phyloP scores from a whole-genome alignment of 1,140 invertebrate genomes.

The Olivierus martensii region DNA sequence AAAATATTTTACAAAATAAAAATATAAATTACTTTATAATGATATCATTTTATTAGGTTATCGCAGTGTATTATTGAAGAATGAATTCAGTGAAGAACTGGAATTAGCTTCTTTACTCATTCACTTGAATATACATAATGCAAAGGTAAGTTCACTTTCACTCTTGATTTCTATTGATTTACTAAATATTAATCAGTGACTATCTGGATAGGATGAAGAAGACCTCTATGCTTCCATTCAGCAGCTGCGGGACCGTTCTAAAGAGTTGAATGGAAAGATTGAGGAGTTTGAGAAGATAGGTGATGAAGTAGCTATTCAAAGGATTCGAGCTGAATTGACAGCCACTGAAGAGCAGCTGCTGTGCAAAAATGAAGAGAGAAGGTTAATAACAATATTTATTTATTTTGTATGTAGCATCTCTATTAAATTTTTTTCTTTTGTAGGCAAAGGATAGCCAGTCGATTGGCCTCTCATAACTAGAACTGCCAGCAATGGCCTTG shows the following conservation, averaged over 20 bases:
- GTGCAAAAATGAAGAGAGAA: not conserved
- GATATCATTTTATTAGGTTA: conserved; percentile 46
- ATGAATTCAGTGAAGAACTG: conserved; percentile 82
- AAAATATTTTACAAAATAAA: not conserved
- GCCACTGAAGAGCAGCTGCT: not conserved
- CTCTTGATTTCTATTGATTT: no score
- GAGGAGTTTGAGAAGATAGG: not conserved
- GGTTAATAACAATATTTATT: no score
- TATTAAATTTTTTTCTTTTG: no score
- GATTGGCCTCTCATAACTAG: no score
- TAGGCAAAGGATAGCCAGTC: no score
- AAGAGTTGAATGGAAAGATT: not conserved
- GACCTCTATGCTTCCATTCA: not conserved
- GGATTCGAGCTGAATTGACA: not conserved
- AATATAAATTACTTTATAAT: not conserved
- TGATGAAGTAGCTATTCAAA: not conserved
- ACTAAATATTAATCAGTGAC: no score
- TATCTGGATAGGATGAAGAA: not conserved
- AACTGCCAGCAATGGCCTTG: no score
- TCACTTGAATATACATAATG: conserved; percentile 49
- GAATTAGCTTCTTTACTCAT: conserved; percentile 84
- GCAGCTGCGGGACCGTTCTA: not conserved
- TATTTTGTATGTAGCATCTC: no score
- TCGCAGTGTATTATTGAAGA: conserved; percentile 76
- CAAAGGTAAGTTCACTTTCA: conserved; percentile 28